Percentiles rank a stretch among this genome's conserved stretches.
phyloP scores from a whole-genome alignment of 1,140 invertebrate species.

The Stenopsyche tienmushanensis region DNA sequence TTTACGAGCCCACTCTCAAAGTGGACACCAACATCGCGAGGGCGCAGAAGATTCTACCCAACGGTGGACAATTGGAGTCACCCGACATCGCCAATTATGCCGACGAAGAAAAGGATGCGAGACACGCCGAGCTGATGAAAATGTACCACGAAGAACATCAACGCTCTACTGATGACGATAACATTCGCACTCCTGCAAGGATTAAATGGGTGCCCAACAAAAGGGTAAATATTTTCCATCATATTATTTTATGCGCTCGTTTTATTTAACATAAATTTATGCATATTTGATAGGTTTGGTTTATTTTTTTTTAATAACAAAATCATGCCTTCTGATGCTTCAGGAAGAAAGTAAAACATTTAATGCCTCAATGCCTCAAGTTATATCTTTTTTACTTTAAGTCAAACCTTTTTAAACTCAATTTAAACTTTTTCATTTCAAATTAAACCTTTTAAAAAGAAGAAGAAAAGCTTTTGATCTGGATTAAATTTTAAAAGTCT shows the following conservation, averaged over 20 bases:
- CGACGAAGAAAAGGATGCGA: conserved; percentile 27
- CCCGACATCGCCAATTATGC: neutral
- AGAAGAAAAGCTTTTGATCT: too few relatives aligned
- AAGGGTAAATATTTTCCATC: conserved; percentile 26
- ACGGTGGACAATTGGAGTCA: neutral
- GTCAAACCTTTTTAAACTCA: too few relatives aligned
- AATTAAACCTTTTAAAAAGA: too few relatives aligned
- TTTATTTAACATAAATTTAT: neutral
- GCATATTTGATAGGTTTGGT: too few relatives aligned
- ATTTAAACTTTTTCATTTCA: too few relatives aligned
- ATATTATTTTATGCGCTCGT: neutral
- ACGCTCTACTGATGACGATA: neutral
- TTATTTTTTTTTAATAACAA: too few relatives aligned
- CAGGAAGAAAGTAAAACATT: too few relatives aligned
- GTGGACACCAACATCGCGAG: neutral
- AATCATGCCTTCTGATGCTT: too few relatives aligned
- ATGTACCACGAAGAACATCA: conserved; percentile 17
- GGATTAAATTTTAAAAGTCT: too few relatives aligned
- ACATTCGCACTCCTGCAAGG: conserved; percentile 13
- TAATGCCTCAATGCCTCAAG: too few relatives aligned
- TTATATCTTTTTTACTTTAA: too few relatives aligned
- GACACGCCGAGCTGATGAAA: conserved; percentile 25
- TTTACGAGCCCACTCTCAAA: neutral
- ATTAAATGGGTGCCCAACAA: conserved; percentile 20
- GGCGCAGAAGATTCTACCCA: too few relatives aligned